phyloP scores from a whole-genome alignment of 2,888 invertebrate genomes.

The Orthosia incerta region DNA sequence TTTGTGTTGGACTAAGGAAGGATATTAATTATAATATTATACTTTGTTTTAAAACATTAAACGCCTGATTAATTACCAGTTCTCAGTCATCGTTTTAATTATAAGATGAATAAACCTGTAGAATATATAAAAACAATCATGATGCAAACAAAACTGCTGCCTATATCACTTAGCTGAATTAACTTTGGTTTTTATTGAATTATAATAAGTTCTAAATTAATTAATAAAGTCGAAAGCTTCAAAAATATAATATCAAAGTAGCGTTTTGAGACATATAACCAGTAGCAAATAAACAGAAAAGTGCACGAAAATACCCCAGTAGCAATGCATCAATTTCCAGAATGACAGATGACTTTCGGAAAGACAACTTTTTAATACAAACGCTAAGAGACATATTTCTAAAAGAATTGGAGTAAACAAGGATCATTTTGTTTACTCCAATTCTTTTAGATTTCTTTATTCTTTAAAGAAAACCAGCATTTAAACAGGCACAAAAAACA shows the following conservation, averaged over 20 bases:
- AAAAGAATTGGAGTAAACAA: too few species aligned
- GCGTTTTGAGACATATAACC: neutral
- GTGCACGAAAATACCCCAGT: neutral
- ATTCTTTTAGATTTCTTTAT: conserved; percentile 39
- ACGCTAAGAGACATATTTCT: conserved; percentile 25
- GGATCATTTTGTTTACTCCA: conserved; percentile 18
- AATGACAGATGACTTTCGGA: conserved; percentile 30
- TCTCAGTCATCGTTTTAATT: neutral
- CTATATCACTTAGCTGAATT: too few species aligned
- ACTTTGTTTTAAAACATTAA: conserved; percentile 8
- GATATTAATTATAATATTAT: conserved; percentile 5
- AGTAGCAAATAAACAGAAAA: neutral
- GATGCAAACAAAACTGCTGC: too few species aligned
- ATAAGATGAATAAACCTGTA: too few species aligned
- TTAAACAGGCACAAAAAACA: conserved; percentile 51
- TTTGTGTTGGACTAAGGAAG: conserved; percentile 15
- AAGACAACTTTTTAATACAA: conserved; percentile 42
- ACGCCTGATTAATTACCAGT: neutral
- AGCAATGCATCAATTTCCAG: neutral
- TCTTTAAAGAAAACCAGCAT: conserved; percentile 49
- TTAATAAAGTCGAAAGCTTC: neutral
- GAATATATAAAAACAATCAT: too few species aligned
- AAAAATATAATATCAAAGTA: neutral
- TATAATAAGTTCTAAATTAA: too few species aligned
- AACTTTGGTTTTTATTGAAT: too few species aligned